Evolutionary conservation across 2,797 vertebrate genomes (phyloP), one percentile per base, ranked within the genome.

Genomic region (Hoplostethus atlanticus): DNA sequence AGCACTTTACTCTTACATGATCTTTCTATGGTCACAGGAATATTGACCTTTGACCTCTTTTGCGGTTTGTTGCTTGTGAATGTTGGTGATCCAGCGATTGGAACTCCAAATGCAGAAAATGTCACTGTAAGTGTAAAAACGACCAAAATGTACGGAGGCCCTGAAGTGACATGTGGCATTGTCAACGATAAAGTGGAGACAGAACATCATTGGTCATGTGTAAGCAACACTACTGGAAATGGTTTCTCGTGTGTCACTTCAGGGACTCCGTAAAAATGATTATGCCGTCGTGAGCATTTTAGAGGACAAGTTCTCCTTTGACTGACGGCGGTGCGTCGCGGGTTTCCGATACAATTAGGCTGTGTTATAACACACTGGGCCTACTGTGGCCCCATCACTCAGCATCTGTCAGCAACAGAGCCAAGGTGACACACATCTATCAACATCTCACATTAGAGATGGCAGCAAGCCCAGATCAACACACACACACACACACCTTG

Each of bases 351-450:
- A 52, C 66, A 36, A 21, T 69, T 47, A 53, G 38, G 25, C 57
- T 28, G 3, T 16, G 30, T 63, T 60, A 58, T 42, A 25, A 28
- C 13, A 51, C 21, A 21, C 21, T 21, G 21, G 68, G 47, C 64
- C 56, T 63, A 10, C 48, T 51, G 30, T 48, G 30, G 64, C 47
- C 55, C 58, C 61, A 74, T 81, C 73, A 71, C 68, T 81, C 63
- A 77, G 30, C 51, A 55, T 75, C 50, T 70, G 71, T 57, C 69
- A 73, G 38, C 47, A 65, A 10, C 5, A 47, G 13, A 68, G 15
- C 65, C 83, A 77, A 81, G 78, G 81, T 84, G 83, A 85, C 83
- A 81, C 73, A 71, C 71, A 83, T 84, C 76, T 38, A 68, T 81
- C 71, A 76, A 30, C 64, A 59, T 52, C 31, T 75, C 47, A 52